Base-by-base conservation (phyloP, 2,113 vertebrate species). In the Phocoena sinus region DNA sequence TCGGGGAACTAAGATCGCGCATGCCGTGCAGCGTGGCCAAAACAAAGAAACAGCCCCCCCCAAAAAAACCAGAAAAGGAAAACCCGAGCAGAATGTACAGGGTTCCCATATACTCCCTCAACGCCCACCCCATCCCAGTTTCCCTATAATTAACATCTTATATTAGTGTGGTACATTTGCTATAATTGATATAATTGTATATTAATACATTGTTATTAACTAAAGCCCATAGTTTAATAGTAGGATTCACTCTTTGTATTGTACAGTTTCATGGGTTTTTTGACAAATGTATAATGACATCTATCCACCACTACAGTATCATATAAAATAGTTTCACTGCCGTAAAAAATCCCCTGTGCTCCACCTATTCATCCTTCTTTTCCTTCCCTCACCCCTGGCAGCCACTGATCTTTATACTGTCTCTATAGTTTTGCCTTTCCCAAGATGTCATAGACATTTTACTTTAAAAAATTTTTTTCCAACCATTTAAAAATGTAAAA, bases 91-190 rank as follows among this genome's bases (percentile, higher is more conserved):
- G 41, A 47, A 47, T 10, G 15, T 44, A 68, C n/a, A 20, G 68
- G 11, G 41, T 31, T 62, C 77, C n/a, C 60, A 41, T 1, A 50
- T 1, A 2, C 2, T 31, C 73, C 73, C 15, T 10, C 73, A 50
- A 10, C 8, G 18, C 26, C 5, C 73, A 76, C 41, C 73, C 50
- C 21, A 20, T 53, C 3, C 25, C 1, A 33, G 17, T 5, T 20
- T 83, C 68, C 88, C 41, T 44, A 10, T 9, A 18, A 20, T 20
- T 60, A 41, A 36, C 41, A 41, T 23, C 28, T 31, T 21, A 3
- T 23, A 0, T 11, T 17, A 47, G 26, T 10, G 12, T 10, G 33
- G 31, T 3, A 11, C 47, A 8, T n/a, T 41, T 44, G 3, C n/a
- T 23, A 17, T 13, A 56, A 67, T 0, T 5, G 20, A 41, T 53